A percentile compares a stretch with the other conserved stretches of the same genome.
Evolutionary conservation across 2,797 vertebrate species (phyloP).

Genomic region (Helicolenus hilgendorfi): DNA sequence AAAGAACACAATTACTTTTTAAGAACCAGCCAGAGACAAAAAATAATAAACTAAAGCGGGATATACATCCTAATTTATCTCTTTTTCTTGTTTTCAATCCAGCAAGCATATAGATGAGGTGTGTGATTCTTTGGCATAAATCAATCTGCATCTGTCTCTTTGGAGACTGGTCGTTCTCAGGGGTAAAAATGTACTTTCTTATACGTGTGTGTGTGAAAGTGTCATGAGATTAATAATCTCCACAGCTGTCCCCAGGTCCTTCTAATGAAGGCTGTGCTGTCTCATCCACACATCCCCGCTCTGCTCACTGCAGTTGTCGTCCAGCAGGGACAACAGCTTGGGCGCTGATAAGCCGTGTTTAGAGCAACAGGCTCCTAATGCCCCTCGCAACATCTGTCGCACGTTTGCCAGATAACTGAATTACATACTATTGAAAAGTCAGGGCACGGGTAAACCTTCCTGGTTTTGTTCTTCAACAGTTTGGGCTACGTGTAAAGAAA

Average conservation of each 20-base stretch:
- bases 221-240: conserved; percentile 66
- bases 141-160: not conserved
- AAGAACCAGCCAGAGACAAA: not conserved
- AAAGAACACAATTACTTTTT: conserved; percentile 8
- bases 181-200: not conserved
- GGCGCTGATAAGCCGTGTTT: conserved; percentile 72
- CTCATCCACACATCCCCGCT: conserved; percentile 77
- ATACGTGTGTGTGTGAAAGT: not conserved
- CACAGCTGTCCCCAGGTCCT: conserved; percentile 70
- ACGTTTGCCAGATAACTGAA: not conserved
- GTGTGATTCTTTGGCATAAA: not conserved
- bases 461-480: not conserved
- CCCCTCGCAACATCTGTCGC: conserved; percentile 24
- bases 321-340: conserved; percentile 50
- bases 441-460: not conserved
- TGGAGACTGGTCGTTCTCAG: not conserved
- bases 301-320: conserved; percentile 47
- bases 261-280: conserved; percentile 71
- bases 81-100: not conserved
- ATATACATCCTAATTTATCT: not conserved
- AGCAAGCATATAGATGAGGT: not conserved
- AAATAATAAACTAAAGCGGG: not conserved
- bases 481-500: not conserved
- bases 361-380: conserved; percentile 34
- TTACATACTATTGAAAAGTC: not conserved